A percentile compares a stretch with the other conserved stretches of the same genome.
phyloP scores from a whole-genome alignment of 2,888 invertebrate species.

The Agrochola lychnidis region DNA sequence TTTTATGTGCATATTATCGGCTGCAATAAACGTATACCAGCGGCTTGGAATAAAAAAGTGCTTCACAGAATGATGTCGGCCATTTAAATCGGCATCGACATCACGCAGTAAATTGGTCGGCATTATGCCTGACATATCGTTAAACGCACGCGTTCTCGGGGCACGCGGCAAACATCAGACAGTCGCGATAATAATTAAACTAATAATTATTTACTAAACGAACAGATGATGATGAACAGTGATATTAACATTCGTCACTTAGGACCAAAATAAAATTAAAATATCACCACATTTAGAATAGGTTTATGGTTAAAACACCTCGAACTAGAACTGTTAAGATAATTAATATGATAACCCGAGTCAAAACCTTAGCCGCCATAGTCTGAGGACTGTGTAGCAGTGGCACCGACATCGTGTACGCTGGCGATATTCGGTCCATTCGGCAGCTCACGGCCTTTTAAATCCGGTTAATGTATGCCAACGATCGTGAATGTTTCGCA shows the following conservation, averaged over 20 bases:
- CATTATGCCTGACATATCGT: slow-evolving; percentile 35
- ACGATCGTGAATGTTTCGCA: slow-evolving; percentile 41
- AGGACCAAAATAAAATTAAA: neutral
- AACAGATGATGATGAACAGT: neutral
- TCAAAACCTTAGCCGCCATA: neutral
- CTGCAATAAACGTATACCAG: slow-evolving; percentile 44
- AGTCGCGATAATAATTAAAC: neutral
- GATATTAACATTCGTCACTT: too few species aligned
- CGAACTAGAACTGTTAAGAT: neutral
- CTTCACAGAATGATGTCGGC: slow-evolving; percentile 41
- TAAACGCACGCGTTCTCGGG: slow-evolving; percentile 6
- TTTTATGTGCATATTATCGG: slow-evolving; percentile 46
- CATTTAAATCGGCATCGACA: slow-evolving; percentile 32
- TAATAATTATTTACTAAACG: neutral
- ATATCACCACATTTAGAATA: neutral
- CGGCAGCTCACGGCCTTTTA: slow-evolving; percentile 16
- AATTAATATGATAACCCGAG: neutral
- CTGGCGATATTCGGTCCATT: neutral
- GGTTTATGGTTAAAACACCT: neutral
- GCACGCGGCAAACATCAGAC: too few species aligned
- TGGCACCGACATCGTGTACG: neutral
- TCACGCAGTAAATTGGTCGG: slow-evolving; percentile 25
- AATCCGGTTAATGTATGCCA: slow-evolving; percentile 44
- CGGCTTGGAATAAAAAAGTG: slow-evolving; percentile 44
- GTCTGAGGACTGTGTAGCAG: neutral